Evolutionary conservation across 2,113 vertebrate genomes (phyloP).

Genomic region (Vombatus ursinus): DNA sequence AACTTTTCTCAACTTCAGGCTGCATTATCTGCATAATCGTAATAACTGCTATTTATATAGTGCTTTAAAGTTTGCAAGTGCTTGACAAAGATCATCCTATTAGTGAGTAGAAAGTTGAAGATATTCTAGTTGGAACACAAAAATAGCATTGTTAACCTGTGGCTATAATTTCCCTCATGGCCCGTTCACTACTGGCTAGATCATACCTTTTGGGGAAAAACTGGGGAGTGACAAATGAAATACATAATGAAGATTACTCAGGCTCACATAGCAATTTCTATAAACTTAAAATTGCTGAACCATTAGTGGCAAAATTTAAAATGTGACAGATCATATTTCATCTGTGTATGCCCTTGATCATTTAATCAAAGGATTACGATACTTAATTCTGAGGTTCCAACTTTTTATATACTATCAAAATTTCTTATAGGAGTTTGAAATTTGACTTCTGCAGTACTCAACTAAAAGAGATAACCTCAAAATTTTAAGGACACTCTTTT

Average conservation of each 20-base stretch:
- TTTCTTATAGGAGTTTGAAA: conserved; percentile 10
- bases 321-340: too few relatives aligned
- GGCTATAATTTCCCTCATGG: conserved; percentile 45
- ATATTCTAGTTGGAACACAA: conserved; percentile 36
- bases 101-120: conserved; percentile 33
- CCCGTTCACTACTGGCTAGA: conserved; percentile 35
- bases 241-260: not conserved
- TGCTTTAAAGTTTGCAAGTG: too few relatives aligned
- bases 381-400: too few relatives aligned
- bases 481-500: not conserved
- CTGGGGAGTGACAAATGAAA: not conserved
- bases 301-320: not conserved
- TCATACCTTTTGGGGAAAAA: not conserved
- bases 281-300: conserved; percentile 7
- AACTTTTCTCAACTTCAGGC: not conserved
- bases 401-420: too few relatives aligned
- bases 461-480: not conserved
- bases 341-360: too few relatives aligned
- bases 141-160: conserved; percentile 43
- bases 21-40: not conserved
- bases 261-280: conserved; percentile 6
- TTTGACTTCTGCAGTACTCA: not conserved
- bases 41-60: not conserved
- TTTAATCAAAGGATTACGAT: too few relatives aligned
- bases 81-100: too few relatives aligned